A percentile compares a stretch with the other conserved stretches of the same genome.
phyloP scores from a whole-genome alignment of 92 coral and sea anemone genomes.

The Umimayanthus chanpuru region DNA sequence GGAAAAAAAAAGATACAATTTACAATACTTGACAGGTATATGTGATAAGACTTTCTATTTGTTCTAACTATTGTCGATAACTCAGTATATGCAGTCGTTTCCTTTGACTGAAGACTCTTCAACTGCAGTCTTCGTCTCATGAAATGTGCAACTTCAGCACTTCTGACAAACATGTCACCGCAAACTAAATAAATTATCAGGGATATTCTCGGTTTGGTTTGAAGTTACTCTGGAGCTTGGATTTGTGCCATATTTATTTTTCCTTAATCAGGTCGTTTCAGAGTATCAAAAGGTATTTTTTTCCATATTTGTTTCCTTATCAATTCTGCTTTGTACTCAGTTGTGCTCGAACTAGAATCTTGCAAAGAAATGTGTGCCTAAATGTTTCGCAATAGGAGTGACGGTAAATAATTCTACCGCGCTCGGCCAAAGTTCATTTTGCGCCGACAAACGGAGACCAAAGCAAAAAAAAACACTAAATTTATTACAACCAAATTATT shows the following conservation, averaged over 20 bases:
- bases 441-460: not conserved
- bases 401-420: not conserved
- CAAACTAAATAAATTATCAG: slow-evolving; percentile 6
- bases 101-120: not conserved
- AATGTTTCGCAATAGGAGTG: not conserved
- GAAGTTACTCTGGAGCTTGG: not conserved
- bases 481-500: not conserved
- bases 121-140: not conserved
- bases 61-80: too few relatives aligned
- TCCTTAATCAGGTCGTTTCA: not conserved
- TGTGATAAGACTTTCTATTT: too few relatives aligned
- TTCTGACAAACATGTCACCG: slow-evolving; percentile 4
- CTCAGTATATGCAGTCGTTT: too few relatives aligned
- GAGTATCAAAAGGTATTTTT: not conserved
- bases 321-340: not conserved
- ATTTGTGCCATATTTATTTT: slow-evolving; percentile 3
- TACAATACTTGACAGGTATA: too few relatives aligned
- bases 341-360: not conserved
- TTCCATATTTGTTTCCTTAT: not conserved
- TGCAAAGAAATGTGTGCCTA: not conserved
- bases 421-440: not conserved
- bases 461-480: not conserved
- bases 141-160: slow-evolving; percentile 5
- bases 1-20: too few relatives aligned
- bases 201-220: not conserved